Base-by-base conservation (phyloP, 1,140 invertebrate genomes). In the Dysdera silvatica region DNA sequence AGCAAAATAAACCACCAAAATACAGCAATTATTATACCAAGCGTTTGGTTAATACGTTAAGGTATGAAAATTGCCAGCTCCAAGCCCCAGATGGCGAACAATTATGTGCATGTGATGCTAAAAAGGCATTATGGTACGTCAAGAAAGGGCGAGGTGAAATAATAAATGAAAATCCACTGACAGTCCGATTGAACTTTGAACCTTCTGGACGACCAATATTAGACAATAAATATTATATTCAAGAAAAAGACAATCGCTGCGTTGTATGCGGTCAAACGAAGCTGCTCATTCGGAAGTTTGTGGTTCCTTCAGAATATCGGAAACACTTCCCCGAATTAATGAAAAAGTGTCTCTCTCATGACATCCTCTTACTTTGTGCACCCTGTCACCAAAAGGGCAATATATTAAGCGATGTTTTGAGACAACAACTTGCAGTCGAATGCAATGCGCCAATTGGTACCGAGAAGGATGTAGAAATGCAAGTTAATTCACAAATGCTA, bases 331-430 rank as follows among this genome's bases (percentile, higher is more conserved):
- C 89, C 82, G 81, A 80, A 64, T 78, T 87, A 41, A 84, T 91
- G 82, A 91, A 91, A 73, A 83, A 87, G 7, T 88, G 91, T 74
- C 83, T 85, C 28, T 90, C 87, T 1, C 89, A 91, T 73, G 89
- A 92, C 77, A 82, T 91, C 20, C 72, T 91, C 20, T 72, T 91
- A 57, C 72, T 91, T 26, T 91, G 89, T 74, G 79, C 82, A 47
- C 32, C 68, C 0, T 92, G 89, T 75, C 88, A 91, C 73, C 82
- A 85, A 66, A 70, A 76, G 14, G 88, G 87, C 73, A 88, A 87
- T 72, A 79, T 79, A 29, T 75, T 81, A 33, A 89, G 91, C 76
- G 74, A 82, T 43, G 70, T 74, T 6, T 71, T 91, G 45, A 79
- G 86, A 59, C 77, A 76, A 67, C 73, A 80, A 58, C 73, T 91